These are phyloP conservation scores for Bovichtus variegatus DNA, from an alignment of 2,797 vertebrate genomes.

Conservation along the genomic window DNA sequence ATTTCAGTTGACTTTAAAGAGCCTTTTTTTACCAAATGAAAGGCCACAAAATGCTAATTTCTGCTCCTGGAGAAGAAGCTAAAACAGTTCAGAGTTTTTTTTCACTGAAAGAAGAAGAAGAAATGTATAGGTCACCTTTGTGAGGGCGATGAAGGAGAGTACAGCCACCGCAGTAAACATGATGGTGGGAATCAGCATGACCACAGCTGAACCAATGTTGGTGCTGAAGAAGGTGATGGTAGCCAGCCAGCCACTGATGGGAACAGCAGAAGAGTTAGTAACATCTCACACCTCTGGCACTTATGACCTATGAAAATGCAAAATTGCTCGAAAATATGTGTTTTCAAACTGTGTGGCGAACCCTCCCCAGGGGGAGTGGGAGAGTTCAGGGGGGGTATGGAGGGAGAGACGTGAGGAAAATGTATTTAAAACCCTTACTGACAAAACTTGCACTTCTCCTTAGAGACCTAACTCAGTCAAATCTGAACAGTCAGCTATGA, in stretches of 20 bases:
- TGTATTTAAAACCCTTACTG: neutral
- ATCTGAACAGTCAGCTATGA: neutral
- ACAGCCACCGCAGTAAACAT: conserved; percentile 96
- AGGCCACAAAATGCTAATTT: neutral
- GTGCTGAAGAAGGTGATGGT: conserved; percentile 97
- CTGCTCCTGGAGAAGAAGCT: neutral
- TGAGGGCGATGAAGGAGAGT: conserved; percentile 94
- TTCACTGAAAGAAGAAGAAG: neutral
- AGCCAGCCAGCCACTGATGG: conserved; percentile 94
- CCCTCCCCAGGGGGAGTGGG: neutral
- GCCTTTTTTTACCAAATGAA: neutral
- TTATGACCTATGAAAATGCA: neutral
- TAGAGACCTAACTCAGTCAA: neutral
- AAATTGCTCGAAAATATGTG: too few relatives aligned
- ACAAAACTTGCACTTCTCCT: neutral
- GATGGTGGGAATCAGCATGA: conserved; percentile 97
- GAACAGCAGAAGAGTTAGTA: conserved; percentile 12
- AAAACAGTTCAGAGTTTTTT: neutral
- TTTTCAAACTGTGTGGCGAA: neutral
- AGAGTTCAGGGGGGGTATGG: neutral
- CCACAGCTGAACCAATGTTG: conserved; percentile 94
- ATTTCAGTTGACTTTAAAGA: neutral
- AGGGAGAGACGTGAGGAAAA: neutral
- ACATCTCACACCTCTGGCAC: neutral
- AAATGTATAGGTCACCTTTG: conserved; percentile 87